Base-by-base conservation (phyloP, 2,888 invertebrate species). In the Nematopogon swammerdamellus region DNA sequence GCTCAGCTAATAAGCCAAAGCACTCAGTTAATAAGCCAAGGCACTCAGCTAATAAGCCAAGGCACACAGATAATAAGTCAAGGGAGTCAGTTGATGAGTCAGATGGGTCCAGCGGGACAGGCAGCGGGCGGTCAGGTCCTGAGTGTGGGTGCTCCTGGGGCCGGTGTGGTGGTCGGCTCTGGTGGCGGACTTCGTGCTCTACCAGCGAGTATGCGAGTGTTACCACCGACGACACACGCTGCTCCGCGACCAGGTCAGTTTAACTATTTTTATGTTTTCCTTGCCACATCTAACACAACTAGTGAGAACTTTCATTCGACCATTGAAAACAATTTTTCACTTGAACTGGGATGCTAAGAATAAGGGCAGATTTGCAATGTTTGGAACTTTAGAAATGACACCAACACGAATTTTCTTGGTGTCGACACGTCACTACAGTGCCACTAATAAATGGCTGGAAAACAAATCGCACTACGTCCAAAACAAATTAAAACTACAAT, bases 11-110 rank as follows among this genome's bases (percentile, higher is more conserved):
- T 75, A 47, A 72, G 71, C 54, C 74, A 74, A 6, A 72, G 67
- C 19, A 79, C 79, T 19, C 79, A 79, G 55, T 77, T 79, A 14
- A 77, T 79, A 53, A 79, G 77, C 54, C 79, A 79, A 62, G 77
- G 77, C 16, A 70, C 69, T 11, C 77, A 79, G 19, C 19, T 46
- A 4, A 17, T 46, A 19, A 25, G 11, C 18, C 19, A 18, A 14
- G 19, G 36, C 25, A 45, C 19, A 8, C 25, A 20, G 19, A 16
- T 14, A 68, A 57, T 55, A 68, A 61, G 54, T 25, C 44, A 19
- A 57, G 60, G 44, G 63, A 61, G 48, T 53, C 57, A 44, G 60
- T 52, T 50, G 67, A 61, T 59, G 59, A 63, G 42, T 70, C 70
- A 54, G n/a, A 60, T 65, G 25, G 68, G 59, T 61, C 66, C 64